These are phyloP conservation scores for Lepilemur ruficaudatus DNA, from an alignment of 2,797 vertebrate genomes.

Conservation along the genomic window DNA sequence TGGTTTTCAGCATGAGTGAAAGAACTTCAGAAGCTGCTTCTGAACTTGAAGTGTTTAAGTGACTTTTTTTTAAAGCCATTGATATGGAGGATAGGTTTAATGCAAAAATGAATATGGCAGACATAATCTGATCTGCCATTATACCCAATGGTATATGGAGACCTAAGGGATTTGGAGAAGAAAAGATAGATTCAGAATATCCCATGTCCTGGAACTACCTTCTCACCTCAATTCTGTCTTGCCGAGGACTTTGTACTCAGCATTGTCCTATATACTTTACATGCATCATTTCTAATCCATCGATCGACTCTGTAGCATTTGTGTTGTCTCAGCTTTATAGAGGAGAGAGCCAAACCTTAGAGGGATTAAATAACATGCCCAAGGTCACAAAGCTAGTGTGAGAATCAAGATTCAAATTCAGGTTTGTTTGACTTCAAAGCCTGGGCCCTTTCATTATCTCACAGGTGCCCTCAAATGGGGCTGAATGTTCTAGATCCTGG, in stretches of 20 bases:
- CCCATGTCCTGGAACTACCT: not conserved
- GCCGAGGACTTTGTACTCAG: not conserved
- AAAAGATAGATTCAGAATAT: not conserved
- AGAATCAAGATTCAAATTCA: not conserved
- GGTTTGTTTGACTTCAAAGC: not conserved
- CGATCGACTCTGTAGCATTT: not conserved
- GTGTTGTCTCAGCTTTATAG: not conserved
- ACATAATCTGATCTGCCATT: not conserved
- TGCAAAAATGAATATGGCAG: not conserved
- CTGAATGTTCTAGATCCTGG: not conserved
- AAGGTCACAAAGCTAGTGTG: not conserved
- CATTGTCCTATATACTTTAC: not conserved
- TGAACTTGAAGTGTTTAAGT: not conserved
- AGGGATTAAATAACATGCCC: not conserved
- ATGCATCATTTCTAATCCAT: not conserved
- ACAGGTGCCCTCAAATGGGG: not conserved
- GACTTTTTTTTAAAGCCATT: not conserved
- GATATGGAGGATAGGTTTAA: not conserved
- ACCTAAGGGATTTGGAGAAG: not conserved
- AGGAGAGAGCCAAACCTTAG: not conserved
- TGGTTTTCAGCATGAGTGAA: not conserved
- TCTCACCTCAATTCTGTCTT: not conserved
- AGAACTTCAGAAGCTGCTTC: not conserved
- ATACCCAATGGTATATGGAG: too few species aligned
- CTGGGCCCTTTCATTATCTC: not conserved